These are phyloP conservation scores for Rhynchotus rufescens DNA, from an alignment of 2,797 vertebrate genomes.

Conservation along the genomic window DNA sequence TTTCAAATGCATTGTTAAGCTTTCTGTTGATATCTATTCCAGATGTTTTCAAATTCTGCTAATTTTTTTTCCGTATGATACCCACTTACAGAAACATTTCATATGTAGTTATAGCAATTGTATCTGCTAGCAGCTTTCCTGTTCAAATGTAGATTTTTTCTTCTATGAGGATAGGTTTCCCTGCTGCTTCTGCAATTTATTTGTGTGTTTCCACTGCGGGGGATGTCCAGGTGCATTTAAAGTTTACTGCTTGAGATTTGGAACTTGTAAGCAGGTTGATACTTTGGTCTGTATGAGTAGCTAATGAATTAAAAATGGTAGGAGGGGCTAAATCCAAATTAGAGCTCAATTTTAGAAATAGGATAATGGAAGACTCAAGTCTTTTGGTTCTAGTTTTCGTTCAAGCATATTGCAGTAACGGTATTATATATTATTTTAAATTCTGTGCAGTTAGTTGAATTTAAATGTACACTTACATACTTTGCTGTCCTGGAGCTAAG, in stretches of 20 bases:
- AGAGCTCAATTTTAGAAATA: background rate
- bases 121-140: slow-evolving; percentile 15
- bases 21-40: slow-evolving; percentile 55
- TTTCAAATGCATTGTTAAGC: slow-evolving; percentile 45
- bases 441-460: background rate
- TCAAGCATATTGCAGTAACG: background rate
- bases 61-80: slow-evolving; percentile 67
- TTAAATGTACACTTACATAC: background rate
- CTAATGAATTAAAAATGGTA: background rate
- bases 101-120: slow-evolving; percentile 36
- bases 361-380: background rate
- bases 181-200: slow-evolving; percentile 27
- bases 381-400: background rate
- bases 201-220: background rate
- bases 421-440: background rate
- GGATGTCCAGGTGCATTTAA: slow-evolving; percentile 12
- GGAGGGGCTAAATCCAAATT: background rate
- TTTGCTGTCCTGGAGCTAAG: background rate
- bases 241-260: background rate
- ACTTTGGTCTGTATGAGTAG: fast-evolving
- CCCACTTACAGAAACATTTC: slow-evolving; percentile 47
- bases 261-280: background rate
- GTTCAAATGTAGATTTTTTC: slow-evolving; percentile 41
- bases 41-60: slow-evolving; percentile 58
- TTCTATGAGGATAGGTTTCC: slow-evolving; percentile 34